phyloP scores from a whole-genome alignment of 2,113 vertebrate genomes.

The Litocranius walleri region DNA sequence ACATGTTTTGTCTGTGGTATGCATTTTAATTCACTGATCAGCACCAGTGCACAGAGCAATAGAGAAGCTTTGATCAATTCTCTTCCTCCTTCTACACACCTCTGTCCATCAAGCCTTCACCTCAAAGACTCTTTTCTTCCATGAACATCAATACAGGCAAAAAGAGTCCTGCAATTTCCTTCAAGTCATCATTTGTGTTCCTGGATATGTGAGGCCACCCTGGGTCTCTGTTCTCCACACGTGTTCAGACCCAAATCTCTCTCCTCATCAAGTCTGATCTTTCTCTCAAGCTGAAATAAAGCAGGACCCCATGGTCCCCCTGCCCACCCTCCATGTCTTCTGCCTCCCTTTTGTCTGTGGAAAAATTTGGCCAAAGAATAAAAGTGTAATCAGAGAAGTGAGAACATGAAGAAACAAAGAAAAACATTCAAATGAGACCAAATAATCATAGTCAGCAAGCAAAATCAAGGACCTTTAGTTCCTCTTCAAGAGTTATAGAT shows the following conservation, averaged over 20 bases:
- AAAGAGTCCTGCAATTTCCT: neutral
- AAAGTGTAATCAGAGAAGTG: neutral
- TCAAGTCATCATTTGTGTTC: neutral
- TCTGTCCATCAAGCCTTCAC: neutral
- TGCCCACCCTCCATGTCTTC: neutral
- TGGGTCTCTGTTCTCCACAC: neutral
- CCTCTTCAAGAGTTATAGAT: neutral
- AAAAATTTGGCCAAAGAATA: neutral
- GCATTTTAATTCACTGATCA: neutral
- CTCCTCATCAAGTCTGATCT: neutral
- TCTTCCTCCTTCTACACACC: neutral
- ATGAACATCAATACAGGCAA: neutral
- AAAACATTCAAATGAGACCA: neutral
- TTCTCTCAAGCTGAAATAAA: neutral
- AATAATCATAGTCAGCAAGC: neutral
- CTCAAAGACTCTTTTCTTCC: neutral
- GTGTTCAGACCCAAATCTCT: neutral
- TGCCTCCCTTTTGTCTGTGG: neutral
- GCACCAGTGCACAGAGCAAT: neutral
- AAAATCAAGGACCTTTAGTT: neutral
- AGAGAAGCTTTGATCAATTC: neutral
- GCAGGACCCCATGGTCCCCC: neutral
- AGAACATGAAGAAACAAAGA: neutral
- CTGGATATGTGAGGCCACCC: neutral
- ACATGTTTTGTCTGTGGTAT: neutral